Evolutionary conservation across 2,797 vertebrate species (phyloP), one percentile per base, ranked within the genome.

Genomic region (Characodon lateralis): DNA sequence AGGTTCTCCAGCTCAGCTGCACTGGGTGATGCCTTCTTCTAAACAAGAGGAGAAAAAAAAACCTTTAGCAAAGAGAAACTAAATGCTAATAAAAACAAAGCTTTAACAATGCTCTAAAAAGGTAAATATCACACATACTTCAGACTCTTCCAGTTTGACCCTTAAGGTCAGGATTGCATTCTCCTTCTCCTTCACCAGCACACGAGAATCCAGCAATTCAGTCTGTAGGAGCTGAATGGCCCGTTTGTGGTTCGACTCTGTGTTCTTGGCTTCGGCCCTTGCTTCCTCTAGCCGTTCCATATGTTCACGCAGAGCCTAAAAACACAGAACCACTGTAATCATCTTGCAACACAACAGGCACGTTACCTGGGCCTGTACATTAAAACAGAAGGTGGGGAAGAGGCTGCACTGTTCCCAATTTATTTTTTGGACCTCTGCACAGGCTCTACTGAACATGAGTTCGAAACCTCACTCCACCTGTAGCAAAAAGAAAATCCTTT

Each of bases 1-100:
- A 98, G 93, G 41, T 88, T 69, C 53, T 97, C 96, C 80, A 97
- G 92, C 94, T 98, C 95, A 35, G 87, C 92, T 79, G 89, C 93
- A 76, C 93, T 93, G 3, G 95, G 89, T 0, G 94, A 81, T 5
- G 88, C 82, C 76, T 91, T 96, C 89, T 92, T 91, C 89, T 95
- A 79, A 68, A 77, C 0, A 65, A 76, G 41, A 78, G n/a, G 20
- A 48, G 0, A 72, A 39, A 13, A 12, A n/a, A 28, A 14, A n/a
- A n/a, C 22, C 1, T 7, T 28, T 28, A 56, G 71, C 35, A 76
- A 71, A 70, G 9, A 43, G 50, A 3, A 26, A 5, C 0, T 2
- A 18, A 48, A 1, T 12, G 0, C 10, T 18, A 0, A 22, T 50
- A 2, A 51, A 14, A 31, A 2, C 2, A 28, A 10, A 9, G 31